Conservation (phyloP, 1,140 invertebrate species). For the Drosophila burlai region DNA sequence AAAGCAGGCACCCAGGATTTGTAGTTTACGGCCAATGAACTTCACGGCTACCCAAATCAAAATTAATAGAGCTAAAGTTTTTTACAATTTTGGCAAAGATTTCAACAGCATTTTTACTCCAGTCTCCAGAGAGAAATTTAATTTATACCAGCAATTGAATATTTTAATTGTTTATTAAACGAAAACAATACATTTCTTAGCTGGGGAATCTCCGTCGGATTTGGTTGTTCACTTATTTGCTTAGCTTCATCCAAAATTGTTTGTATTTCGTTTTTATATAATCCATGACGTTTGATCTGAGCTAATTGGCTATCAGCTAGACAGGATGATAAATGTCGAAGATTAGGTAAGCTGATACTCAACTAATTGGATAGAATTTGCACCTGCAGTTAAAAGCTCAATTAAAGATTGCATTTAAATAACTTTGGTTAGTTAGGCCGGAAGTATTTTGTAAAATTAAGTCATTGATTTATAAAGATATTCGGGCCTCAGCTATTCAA, state of each 20-base stretch:
- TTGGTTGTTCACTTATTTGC: neutral
- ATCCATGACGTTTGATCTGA: neutral
- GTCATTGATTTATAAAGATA: neutral
- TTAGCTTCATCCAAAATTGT: neutral
- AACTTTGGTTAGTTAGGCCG: neutral
- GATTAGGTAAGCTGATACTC: neutral
- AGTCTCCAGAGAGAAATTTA: neutral
- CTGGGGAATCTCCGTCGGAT: neutral
- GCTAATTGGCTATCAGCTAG: slow-evolving; percentile 9
- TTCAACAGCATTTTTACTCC: neutral
- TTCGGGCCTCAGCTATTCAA: too few relatives aligned
- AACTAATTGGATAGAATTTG: slow-evolving; percentile 9
- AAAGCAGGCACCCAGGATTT: slow-evolving; percentile 8
- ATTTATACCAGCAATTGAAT: neutral
- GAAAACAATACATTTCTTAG: slow-evolving; percentile 7
- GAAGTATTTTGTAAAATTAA: neutral
- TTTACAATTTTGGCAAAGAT: slow-evolving; percentile 30
- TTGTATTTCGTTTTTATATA: slow-evolving; percentile 1
- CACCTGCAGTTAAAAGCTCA: neutral
- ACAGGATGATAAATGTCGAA: slow-evolving; percentile 3
- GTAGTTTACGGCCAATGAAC: slow-evolving; percentile 37
- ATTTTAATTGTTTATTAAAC: slow-evolving; percentile 13
- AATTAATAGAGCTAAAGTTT: slow-evolving; percentile 64
- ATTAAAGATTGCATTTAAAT: neutral
- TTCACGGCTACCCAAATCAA: slow-evolving; percentile 25